Evolutionary conservation across 2,888 invertebrate species (phyloP).

Genomic region (Papilio gigon): DNA sequence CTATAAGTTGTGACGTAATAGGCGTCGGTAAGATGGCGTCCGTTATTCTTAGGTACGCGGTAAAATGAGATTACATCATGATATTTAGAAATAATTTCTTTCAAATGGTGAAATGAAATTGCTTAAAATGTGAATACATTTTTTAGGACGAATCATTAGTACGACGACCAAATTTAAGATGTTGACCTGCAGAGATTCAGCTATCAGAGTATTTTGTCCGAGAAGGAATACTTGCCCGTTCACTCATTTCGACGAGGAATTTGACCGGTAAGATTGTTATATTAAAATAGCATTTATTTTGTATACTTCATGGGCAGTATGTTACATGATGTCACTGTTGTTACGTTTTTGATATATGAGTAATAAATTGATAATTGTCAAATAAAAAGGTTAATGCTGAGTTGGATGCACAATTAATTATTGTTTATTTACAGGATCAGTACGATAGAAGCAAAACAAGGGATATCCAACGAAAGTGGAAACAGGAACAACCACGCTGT

Average conservation of each 20-base stretch:
- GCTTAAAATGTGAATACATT: neutral
- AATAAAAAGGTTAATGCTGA: no score
- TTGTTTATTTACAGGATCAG: neutral
- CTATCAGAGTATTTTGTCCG: conserved; percentile 91
- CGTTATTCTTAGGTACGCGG: no score
- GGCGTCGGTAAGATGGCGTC: no score
- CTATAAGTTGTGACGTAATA: no score
- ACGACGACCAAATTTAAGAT: conserved; percentile 90
- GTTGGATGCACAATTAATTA: no score
- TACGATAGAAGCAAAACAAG: neutral
- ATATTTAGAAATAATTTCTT: no score
- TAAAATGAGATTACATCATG: no score
- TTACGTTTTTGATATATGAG: no score
- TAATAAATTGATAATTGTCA: neutral
- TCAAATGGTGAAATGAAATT: neutral
- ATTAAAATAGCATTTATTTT: neutral
- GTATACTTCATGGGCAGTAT: neutral
- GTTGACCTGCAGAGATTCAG: conserved; percentile 93
- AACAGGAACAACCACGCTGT: neutral
- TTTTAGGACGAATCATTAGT: conserved; percentile 56
- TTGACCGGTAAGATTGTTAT: conserved; percentile 86
- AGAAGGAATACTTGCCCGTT: conserved; percentile 94
- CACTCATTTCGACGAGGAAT: conserved; percentile 95
- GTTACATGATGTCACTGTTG: no score
- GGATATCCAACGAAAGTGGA: neutral